Evolutionary conservation across 2,113 vertebrate genomes (phyloP).

Genomic region (Cisticola juncidis): DNA sequence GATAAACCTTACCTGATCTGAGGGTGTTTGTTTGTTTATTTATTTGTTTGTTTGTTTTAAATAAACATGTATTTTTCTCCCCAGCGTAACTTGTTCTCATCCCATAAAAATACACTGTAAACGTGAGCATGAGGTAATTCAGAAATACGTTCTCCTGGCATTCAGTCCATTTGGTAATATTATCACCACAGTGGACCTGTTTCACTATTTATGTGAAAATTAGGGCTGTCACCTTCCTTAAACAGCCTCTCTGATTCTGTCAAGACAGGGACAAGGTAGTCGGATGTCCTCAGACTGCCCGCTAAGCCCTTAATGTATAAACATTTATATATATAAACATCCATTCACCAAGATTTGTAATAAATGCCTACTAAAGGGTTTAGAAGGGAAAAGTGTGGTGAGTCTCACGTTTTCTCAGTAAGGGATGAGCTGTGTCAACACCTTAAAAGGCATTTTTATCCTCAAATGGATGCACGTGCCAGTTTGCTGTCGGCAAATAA

Average conservation of each 20-base stretch:
- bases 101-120: neutral
- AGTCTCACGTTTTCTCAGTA: accelerated
- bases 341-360: neutral
- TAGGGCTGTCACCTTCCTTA: neutral
- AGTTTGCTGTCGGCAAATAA: accelerated
- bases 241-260: neutral
- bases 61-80: neutral
- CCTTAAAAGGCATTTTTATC: too few relatives aligned
- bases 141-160: neutral
- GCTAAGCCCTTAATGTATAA: accelerated
- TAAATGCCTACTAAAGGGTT: neutral
- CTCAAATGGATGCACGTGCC: accelerated
- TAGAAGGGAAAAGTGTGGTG: neutral
- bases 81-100: neutral
- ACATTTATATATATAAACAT: too few relatives aligned
- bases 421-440: neutral
- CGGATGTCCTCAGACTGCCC: neutral
- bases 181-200: neutral
- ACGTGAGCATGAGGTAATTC: neutral
- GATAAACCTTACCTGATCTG: neutral
- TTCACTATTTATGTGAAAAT: neutral
- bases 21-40: neutral
- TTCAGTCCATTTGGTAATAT: neutral
- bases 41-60: neutral
- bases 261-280: neutral